Evolutionary conservation across 2,113 vertebrate species (phyloP).

Genomic region (Apaloderma vittatum): DNA sequence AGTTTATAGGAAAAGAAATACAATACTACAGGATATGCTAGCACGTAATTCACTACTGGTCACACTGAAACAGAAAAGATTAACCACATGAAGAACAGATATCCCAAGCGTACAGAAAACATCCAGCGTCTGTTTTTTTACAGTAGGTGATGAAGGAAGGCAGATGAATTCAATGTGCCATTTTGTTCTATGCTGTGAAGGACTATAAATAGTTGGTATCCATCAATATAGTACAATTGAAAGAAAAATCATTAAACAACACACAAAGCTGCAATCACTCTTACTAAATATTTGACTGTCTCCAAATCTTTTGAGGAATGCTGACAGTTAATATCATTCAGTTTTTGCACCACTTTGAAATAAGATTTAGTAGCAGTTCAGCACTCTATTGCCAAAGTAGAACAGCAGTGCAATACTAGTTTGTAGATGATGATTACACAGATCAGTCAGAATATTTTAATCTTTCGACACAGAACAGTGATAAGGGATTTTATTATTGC

Average conservation of each 20-base stretch:
- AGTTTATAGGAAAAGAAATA: conserved; percentile 15
- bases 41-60: neutral
- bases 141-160: neutral
- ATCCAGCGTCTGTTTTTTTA: rapidly evolving
- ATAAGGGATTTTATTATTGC: neutral
- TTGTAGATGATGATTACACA: neutral
- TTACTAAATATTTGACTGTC: neutral
- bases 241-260: neutral
- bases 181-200: neutral
- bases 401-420: neutral
- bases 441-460: neutral
- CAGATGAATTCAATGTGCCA: neutral
- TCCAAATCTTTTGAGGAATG: neutral
- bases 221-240: neutral
- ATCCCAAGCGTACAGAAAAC: neutral
- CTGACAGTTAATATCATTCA: neutral
- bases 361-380: neutral
- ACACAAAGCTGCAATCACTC: neutral
- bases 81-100: conserved; percentile 33
- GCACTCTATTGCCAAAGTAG: neutral
- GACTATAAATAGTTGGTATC: neutral
- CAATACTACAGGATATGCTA: neutral
- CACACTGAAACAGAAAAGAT: conserved; percentile 7
- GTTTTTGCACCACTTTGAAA: neutral
- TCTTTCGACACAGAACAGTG: neutral